Conservation (phyloP, 2,888 invertebrate species). For the Cistogaster globosa region DNA sequence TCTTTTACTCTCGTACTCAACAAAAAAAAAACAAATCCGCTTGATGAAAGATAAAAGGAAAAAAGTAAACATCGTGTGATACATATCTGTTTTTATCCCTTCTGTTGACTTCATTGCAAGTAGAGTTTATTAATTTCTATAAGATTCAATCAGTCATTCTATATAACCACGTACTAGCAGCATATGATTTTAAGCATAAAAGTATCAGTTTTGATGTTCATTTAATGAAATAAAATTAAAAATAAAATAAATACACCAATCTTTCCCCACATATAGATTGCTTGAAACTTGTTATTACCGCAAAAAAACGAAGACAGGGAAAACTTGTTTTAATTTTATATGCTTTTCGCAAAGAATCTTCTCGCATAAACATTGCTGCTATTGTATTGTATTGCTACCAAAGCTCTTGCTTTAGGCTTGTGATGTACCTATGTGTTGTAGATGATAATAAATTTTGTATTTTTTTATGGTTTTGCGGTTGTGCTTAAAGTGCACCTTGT, state of each 20-base stretch:
- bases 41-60: background rate
- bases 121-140: slow-evolving; percentile 38
- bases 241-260: background rate
- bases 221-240: slow-evolving; percentile 16
- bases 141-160: background rate
- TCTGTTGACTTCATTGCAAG: slow-evolving; percentile 15
- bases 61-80: background rate
- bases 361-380: slow-evolving; percentile 20
- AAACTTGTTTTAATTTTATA: slow-evolving; percentile 62
- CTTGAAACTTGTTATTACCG: too few species aligned
- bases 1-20: background rate
- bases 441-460: background rate
- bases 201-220: background rate
- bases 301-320: slow-evolving; percentile 3
- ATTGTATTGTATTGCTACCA: slow-evolving; percentile 3
- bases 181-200: background rate
- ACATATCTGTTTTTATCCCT: slow-evolving; percentile 54
- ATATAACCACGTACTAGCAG: too few species aligned
- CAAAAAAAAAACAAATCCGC: background rate
- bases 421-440: background rate
- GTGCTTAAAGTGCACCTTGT: slow-evolving; percentile 57
- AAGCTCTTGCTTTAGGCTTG: background rate
- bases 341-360: slow-evolving; percentile 45
- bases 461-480: slow-evolving; percentile 60
- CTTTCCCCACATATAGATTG: slow-evolving; percentile 10